Evolutionary conservation across 2,888 invertebrate species (phyloP).

Genomic region (Drosophila antonietae): DNA sequence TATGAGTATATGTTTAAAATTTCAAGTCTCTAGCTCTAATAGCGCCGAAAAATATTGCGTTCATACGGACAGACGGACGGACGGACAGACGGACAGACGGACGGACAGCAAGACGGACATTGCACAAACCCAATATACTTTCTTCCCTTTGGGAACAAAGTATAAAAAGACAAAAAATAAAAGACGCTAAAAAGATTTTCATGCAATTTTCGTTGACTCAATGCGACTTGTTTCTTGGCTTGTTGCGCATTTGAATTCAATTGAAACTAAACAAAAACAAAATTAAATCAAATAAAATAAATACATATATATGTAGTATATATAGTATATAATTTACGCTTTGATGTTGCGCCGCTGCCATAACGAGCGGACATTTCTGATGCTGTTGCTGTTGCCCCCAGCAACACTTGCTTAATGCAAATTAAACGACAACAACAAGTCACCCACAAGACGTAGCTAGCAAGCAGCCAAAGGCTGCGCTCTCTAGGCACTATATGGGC

Average conservation of each 20-base stretch:
- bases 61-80: too few species aligned
- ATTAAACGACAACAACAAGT: conserved; percentile 58
- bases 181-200: conserved; percentile 24
- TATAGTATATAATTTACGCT: conserved; percentile 29
- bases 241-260: conserved; percentile 67
- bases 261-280: conserved; percentile 45
- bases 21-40: too few species aligned
- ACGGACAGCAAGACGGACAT: too few species aligned
- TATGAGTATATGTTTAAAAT: too few species aligned
- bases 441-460: conserved; percentile 56
- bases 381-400: conserved; percentile 21
- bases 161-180: conserved; percentile 28
- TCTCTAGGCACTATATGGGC: conserved; percentile 43
- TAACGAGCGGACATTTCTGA: conserved; percentile 59
- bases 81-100: too few species aligned
- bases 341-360: conserved; percentile 74
- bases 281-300: conserved; percentile 9
- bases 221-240: conserved; percentile 34
- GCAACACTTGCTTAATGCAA: conserved; percentile 65
- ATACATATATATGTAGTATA: not conserved
- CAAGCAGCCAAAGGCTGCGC: not conserved
- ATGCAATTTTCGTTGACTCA: conserved; percentile 30
- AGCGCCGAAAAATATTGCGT: too few species aligned
- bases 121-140: too few species aligned
- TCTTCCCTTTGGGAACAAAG: too few species aligned